Base-by-base conservation (phyloP, 2,113 vertebrate genomes). In the Glaucomys volans region DNA sequence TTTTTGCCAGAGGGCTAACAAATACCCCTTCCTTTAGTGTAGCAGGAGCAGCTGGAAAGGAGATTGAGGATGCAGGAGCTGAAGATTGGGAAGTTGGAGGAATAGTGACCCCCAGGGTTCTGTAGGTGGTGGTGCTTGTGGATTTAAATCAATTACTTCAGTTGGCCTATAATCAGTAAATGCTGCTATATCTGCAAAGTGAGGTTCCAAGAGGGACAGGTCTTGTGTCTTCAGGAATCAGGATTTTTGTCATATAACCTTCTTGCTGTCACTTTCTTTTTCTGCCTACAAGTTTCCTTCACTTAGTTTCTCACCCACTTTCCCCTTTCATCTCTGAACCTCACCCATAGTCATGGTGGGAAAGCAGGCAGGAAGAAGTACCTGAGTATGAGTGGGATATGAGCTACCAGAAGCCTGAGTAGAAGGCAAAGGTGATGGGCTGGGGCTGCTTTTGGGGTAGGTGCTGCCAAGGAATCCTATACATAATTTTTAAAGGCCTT, bases 311-410 rank as follows among this genome's bases (percentile, higher is more conserved):
- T 99, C 99, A 64, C 99, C 99, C 0, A 99, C 99, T 98, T 99
- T 99, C 98, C 99, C 99, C 98, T 99, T 99, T 99, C 99, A 99
- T 96, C 99, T 99, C 98, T 99, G 99, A 96, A 99, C 99, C 0
- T 99, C 99, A 91, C 99, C 99, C 99, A 99, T 99, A 0, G 99
- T 99, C 99, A 99, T 99, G 40, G 99, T 99, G 17, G 99, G 99
- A 20, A 99, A 99, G 32, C 99, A 99, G 32, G 99, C 99, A 93
- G 99, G 99, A 94, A 99, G 99, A 72, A 98, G 57, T 66, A 99
- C 77, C 99, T 99, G 99, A 99, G 99, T 98, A 95, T 99, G 99
- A 76, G 99, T 59, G 47, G 99, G 99, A 42, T 99, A 99, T 11
- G 99, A 99, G 98, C 99, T 99, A 91, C 99, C 99, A 7, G 99